Evolutionary conservation across 2,888 invertebrate species (phyloP).

Genomic region (Leptogaster cylindrica): DNA sequence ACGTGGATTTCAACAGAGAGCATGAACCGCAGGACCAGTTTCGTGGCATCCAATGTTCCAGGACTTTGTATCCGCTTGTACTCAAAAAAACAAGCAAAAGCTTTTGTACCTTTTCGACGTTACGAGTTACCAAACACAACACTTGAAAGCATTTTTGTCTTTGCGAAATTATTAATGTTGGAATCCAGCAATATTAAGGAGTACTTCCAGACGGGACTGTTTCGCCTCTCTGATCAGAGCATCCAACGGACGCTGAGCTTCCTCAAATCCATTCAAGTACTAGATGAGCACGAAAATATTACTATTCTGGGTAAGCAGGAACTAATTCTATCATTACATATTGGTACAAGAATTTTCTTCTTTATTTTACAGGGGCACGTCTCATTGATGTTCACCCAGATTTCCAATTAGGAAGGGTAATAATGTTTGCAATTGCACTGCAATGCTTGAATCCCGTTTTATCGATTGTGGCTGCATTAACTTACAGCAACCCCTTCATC

Average conservation of each 20-base stretch:
- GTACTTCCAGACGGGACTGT: constrained; percentile 79
- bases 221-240: constrained; percentile 76
- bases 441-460: constrained; percentile 92
- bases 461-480: constrained; percentile 84
- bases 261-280: constrained; percentile 80
- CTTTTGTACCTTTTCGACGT: constrained; percentile 72
- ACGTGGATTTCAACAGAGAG: constrained; percentile 20
- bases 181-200: constrained; percentile 77
- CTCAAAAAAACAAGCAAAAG: constrained; percentile 64
- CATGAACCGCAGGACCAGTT: not conserved
- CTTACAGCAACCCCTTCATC: constrained; percentile 74
- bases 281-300: constrained; percentile 83
- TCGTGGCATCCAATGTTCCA: not conserved
- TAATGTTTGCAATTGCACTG: constrained; percentile 85
- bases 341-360: not conserved
- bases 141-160: constrained; percentile 81
- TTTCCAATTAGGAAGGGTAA: constrained; percentile 87
- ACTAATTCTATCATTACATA: no score
- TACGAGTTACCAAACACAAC: constrained; percentile 73
- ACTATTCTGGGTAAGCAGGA: constrained; percentile 69
- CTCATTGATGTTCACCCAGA: constrained; percentile 89
- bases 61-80: constrained; percentile 84
- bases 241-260: constrained; percentile 73
- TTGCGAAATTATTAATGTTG: constrained; percentile 82
- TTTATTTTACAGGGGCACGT: constrained; percentile 66